phyloP scores from a whole-genome alignment of 2,888 invertebrate genomes.

The Scaptomyza cyrtandrae region DNA sequence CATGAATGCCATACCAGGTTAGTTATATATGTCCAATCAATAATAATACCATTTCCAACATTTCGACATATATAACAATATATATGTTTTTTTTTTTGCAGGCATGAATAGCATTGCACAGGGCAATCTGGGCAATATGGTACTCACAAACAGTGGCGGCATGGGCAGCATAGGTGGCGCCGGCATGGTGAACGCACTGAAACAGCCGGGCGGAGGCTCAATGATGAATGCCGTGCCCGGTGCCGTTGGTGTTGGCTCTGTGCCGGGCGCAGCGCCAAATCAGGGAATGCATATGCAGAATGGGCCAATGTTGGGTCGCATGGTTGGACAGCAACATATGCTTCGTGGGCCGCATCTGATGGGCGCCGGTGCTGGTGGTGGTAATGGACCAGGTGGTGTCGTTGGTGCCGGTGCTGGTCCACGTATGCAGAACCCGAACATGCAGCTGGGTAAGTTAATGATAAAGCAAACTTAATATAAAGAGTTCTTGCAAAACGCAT shows the following conservation, averaged over 20 bases:
- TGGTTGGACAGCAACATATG: constrained; percentile 83
- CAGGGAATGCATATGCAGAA: constrained; percentile 87
- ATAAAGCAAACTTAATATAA: background rate
- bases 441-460: constrained; percentile 81
- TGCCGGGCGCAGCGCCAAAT: constrained; percentile 72
- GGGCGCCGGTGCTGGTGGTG: constrained; percentile 74
- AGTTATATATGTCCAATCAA: constrained; percentile 33
- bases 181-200: constrained; percentile 91
- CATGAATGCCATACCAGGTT: constrained; percentile 90
- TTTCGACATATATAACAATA: no score
- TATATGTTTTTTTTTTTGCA: constrained; percentile 60
- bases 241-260: constrained; percentile 85
- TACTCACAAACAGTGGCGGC: constrained; percentile 91
- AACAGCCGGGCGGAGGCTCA: constrained; percentile 86
- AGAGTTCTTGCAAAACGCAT: background rate
- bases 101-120: constrained; percentile 88
- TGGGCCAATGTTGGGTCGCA: constrained; percentile 89
- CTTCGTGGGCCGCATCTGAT: constrained; percentile 84
- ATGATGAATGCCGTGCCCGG: constrained; percentile 88
- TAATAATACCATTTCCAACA: no score
- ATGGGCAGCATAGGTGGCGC: constrained; percentile 83
- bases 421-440: constrained; percentile 87
- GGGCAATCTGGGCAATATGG: constrained; percentile 89
- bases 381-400: constrained; percentile 69
- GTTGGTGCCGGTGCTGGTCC: constrained; percentile 84